phyloP scores from a whole-genome alignment of 2,888 invertebrate species.

The Ommatoiulus sabulosus region DNA sequence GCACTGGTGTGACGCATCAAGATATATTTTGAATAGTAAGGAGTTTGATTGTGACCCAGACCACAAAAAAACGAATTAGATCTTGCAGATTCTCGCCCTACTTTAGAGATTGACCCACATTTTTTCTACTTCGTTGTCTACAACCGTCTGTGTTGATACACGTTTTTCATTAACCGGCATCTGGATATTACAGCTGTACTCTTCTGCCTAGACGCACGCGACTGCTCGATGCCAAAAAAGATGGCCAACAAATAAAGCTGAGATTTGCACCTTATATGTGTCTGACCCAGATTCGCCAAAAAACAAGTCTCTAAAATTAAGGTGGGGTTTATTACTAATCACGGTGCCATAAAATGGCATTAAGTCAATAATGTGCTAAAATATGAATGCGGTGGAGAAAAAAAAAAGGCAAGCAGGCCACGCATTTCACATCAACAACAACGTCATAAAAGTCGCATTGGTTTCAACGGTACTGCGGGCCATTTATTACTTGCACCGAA shows the following conservation, averaged over 20 bases:
- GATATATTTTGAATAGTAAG: no score
- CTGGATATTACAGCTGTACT: background rate
- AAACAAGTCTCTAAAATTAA: constrained; percentile 38
- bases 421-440: background rate
- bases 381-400: background rate
- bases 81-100: background rate
- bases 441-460: constrained; percentile 8
- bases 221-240: background rate
- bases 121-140: background rate
- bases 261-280: constrained; percentile 35
- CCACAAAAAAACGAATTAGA: background rate
- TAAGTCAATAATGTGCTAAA: constrained; percentile 1
- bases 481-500: constrained; percentile 29
- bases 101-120: background rate
- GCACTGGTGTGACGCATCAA: background rate
- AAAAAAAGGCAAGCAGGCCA: constrained; percentile 14
- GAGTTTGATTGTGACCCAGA: background rate
- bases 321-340: constrained; percentile 18
- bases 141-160: background rate
- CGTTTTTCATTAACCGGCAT: background rate
- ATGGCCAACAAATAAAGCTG: constrained; percentile 17
- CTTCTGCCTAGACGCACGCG: background rate
- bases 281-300: constrained; percentile 24
- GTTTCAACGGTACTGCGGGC: background rate
- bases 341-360: constrained; percentile 30